phyloP scores from a whole-genome alignment of 2,797 vertebrate species.

The Tauraco hartlaubi region DNA sequence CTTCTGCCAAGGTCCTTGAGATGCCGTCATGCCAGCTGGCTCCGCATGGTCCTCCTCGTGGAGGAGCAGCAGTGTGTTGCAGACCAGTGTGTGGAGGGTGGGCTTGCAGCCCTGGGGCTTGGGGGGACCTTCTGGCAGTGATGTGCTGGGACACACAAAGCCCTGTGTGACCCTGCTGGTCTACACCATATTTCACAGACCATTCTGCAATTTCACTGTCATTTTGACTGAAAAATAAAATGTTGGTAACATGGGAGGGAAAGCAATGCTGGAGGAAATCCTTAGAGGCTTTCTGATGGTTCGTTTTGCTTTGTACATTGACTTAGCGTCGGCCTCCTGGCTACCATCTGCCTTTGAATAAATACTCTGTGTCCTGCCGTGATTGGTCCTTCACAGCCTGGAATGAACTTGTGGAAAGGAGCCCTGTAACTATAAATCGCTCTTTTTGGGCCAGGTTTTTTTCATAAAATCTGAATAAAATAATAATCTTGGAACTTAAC shows the following conservation, averaged over 20 bases:
- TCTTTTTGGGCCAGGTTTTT: background rate
- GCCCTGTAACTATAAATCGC: background rate
- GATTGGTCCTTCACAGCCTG: background rate
- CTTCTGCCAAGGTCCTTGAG: background rate
- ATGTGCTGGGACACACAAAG: background rate
- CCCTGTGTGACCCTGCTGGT: background rate
- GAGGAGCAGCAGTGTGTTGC: background rate
- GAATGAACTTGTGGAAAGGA: constrained; percentile 1
- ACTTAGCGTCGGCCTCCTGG: background rate
- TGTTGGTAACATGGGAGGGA: background rate
- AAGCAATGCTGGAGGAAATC: background rate
- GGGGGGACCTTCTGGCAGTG: too few species aligned
- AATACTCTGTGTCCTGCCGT: background rate
- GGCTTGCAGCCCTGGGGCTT: fast-evolving
- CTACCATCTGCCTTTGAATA: background rate
- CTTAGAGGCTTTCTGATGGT: background rate
- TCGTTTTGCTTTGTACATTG: constrained; percentile 10
- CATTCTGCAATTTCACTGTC: background rate
- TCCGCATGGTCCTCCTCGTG: fast-evolving
- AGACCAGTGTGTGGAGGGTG: background rate
- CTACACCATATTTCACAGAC: background rate
- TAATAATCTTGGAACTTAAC: background rate
- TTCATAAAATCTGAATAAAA: constrained; percentile 16
- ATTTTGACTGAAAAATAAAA: background rate
- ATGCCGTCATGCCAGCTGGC: fast-evolving